Evolutionary conservation across 2,113 vertebrate genomes (phyloP).

Genomic region (Pholis gunnellus): DNA sequence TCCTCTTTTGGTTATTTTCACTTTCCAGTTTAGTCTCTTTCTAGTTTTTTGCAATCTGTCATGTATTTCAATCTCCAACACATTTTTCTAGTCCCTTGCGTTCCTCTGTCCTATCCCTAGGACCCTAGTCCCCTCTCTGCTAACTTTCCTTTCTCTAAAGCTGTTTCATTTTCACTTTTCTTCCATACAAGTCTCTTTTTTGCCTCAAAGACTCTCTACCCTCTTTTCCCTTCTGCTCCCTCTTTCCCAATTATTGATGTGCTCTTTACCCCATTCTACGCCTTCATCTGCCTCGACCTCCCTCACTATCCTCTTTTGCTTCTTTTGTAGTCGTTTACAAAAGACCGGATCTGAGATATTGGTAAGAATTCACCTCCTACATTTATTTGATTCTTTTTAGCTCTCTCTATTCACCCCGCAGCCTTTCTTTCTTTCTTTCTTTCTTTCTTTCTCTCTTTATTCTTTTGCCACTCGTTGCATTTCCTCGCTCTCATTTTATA

Average conservation of each 20-base stretch:
- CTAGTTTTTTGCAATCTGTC: background rate
- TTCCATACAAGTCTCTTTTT: background rate
- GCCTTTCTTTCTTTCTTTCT: background rate
- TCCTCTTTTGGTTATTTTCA: background rate
- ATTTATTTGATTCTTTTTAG: constrained; percentile 26
- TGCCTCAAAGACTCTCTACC: background rate
- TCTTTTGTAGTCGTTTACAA: background rate
- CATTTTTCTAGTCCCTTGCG: background rate
- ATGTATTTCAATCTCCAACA: background rate
- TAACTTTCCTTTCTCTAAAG: background rate
- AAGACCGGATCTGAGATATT: background rate
- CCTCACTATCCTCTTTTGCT: constrained; percentile 2
- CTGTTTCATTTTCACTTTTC: background rate
- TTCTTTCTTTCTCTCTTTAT: background rate
- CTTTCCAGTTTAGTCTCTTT: background rate
- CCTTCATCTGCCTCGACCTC: constrained; percentile 13
- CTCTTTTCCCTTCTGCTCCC: background rate
- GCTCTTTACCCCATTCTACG: background rate
- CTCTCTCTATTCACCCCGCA: background rate
- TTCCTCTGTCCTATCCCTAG: background rate
- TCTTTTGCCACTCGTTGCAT: background rate
- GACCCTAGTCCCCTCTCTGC: background rate
- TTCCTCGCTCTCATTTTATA: background rate
- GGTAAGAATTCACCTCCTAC: constrained; percentile 1
- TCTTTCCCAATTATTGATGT: background rate